Conservation (phyloP, 53 echinoderm and acorn worm genomes). For the Echinometra lucunter region DNA sequence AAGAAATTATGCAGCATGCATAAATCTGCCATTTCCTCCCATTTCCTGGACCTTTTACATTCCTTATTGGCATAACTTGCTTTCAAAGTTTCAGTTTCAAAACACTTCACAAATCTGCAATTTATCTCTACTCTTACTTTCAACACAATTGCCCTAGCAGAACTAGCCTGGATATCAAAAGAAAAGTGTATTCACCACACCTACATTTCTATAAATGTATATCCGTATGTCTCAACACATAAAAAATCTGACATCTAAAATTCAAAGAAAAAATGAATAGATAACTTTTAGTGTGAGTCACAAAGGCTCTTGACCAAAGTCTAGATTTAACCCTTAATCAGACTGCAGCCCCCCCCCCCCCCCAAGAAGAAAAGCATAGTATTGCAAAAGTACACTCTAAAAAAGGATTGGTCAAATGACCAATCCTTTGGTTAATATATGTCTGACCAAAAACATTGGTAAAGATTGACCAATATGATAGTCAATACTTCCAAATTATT, state of each 20-base stretch:
- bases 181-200: not conserved
- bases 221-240: not conserved
- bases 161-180: no score
- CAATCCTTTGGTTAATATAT: no score
- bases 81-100: conserved; percentile 7
- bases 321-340: not conserved
- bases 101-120: not conserved
- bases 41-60: conserved; percentile 6
- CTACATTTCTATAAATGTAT: no score
- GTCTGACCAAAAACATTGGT: no score
- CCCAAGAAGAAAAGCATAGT: not conserved
- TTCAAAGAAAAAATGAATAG: not conserved
- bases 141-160: not conserved
- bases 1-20: not conserved
- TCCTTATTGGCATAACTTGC: not conserved
- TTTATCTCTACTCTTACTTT: conserved; percentile 23
- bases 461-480: no score
- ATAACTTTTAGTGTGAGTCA: no score
- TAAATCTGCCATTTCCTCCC: conserved; percentile 3
- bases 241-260: not conserved
- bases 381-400: no score
- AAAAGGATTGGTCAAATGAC: no score
- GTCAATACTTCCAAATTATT: no score
- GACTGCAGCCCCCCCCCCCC: not conserved
- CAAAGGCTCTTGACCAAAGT: not conserved